Percentiles rank a stretch among this genome's conserved stretches.
These are phyloP conservation scores for Drosophila kambysellisi DNA, from an alignment of 2,888 invertebrate species.

Conservation along the genomic window DNA sequence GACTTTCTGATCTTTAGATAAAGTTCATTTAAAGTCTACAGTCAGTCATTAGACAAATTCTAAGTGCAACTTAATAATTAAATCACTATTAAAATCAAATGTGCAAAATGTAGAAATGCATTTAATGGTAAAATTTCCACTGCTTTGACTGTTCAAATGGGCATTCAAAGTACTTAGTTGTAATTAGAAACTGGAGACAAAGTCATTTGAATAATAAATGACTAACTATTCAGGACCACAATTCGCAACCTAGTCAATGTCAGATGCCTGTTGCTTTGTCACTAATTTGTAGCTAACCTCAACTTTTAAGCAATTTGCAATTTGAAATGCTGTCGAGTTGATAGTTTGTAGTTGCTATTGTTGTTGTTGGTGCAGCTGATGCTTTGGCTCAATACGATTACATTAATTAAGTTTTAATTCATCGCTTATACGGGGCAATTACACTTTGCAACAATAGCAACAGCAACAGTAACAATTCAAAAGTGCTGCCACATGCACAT, in stretches of 20 bases:
- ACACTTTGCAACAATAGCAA: slow-evolving; percentile 8
- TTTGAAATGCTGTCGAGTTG: slow-evolving; percentile 25
- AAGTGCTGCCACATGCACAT: slow-evolving; percentile 71
- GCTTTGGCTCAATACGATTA: slow-evolving; percentile 39
- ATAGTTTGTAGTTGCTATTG: background rate
- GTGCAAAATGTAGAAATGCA: background rate
- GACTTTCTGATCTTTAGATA: background rate
- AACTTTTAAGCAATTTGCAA: slow-evolving; percentile 25
- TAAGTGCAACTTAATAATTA: background rate
- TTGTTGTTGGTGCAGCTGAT: slow-evolving; percentile 18
- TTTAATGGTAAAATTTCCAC: slow-evolving; percentile 1
- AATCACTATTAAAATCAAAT: background rate
- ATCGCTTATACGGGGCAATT: slow-evolving; percentile 51
- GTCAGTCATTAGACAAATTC: background rate
- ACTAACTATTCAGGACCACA: slow-evolving; percentile 25
- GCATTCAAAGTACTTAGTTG: slow-evolving; percentile 1
- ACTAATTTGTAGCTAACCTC: slow-evolving; percentile 30
- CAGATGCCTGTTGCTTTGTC: slow-evolving; percentile 25
- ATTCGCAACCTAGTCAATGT: slow-evolving; percentile 2
- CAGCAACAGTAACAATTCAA: slow-evolving; percentile 20
- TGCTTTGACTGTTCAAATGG: slow-evolving; percentile 2
- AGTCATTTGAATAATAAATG: slow-evolving; percentile 17
- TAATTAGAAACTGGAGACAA: slow-evolving; percentile 6
- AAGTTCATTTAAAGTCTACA: background rate
- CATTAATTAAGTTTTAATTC: slow-evolving; percentile 61